Conservation (phyloP, 2,113 vertebrate genomes). For the Vireo altiloquus region DNA sequence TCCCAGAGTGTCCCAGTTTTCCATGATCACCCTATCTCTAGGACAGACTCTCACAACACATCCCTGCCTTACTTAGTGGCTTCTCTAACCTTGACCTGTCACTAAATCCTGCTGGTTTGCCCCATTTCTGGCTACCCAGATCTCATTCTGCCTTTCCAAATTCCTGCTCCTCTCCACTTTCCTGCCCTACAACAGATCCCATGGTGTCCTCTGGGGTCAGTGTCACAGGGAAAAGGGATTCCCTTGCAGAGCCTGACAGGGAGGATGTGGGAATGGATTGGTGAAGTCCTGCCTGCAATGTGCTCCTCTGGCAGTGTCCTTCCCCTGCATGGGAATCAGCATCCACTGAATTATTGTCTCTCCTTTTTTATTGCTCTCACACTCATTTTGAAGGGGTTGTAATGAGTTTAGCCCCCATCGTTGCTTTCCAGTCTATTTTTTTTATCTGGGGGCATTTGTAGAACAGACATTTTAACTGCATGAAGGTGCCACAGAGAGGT, state of each 20-base stretch:
- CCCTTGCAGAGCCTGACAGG: neutral
- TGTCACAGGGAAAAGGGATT: neutral
- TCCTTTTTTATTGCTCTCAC: neutral
- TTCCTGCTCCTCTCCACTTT: neutral
- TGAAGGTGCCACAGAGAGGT: neutral
- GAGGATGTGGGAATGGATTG: neutral
- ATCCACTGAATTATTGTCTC: neutral
- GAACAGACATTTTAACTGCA: neutral
- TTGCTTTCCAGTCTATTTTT: neutral
- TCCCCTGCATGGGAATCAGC: neutral
- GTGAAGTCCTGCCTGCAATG: neutral
- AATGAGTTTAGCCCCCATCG: neutral
- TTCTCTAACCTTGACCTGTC: neutral
- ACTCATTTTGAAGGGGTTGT: neutral
- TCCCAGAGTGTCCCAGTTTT: neutral
- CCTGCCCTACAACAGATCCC: neutral
- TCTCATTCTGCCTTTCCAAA: neutral
- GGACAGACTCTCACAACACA: neutral
- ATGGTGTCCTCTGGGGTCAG: accelerated
- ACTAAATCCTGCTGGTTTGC: neutral
- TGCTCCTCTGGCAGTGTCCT: neutral
- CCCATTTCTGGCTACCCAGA: neutral
- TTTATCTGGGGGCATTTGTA: neutral
- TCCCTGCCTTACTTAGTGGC: neutral
- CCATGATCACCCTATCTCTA: neutral